Percentiles rank a stretch among this genome's conserved stretches.
These are phyloP conservation scores for Monopterus albus DNA, from an alignment of 2,113 vertebrate species.

Conservation along the genomic window DNA sequence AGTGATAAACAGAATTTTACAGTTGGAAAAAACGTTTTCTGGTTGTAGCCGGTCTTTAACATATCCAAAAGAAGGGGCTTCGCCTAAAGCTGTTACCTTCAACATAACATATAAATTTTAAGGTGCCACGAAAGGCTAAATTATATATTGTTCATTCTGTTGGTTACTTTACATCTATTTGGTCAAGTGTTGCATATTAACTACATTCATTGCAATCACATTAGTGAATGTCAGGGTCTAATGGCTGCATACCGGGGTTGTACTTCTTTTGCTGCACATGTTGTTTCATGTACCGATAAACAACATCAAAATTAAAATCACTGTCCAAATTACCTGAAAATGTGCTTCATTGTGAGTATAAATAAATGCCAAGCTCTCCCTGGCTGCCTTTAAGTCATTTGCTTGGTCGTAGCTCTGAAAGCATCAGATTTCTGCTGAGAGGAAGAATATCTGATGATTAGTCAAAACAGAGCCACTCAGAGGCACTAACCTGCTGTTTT, in stretches of 20 bases:
- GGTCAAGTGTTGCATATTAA: too few species aligned
- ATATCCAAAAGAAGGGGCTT: too few species aligned
- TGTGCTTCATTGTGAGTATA: neutral
- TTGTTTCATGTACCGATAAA: conserved; percentile 17
- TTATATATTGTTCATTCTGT: too few species aligned
- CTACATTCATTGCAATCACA: too few species aligned
- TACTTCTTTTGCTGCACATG: conserved; percentile 19
- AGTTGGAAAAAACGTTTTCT: too few species aligned
- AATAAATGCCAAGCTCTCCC: neutral
- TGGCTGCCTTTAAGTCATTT: neutral
- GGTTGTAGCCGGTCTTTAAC: too few species aligned
- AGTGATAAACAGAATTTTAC: too few species aligned
- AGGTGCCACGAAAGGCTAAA: too few species aligned
- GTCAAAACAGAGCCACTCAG: neutral
- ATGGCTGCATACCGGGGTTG: neutral
- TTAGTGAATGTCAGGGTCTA: neutral
- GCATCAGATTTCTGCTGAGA: conserved; percentile 10
- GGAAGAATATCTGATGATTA: conserved; percentile 10
- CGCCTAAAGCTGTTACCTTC: too few species aligned
- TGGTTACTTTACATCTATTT: too few species aligned
- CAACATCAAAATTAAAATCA: conserved; percentile 26
- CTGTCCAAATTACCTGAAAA: conserved; percentile 10
- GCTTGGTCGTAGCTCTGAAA: conserved; percentile 13
- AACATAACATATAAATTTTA: too few species aligned
- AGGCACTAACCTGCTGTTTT: neutral